Conservation (phyloP, 2,888 invertebrate genomes). For the Pristionchus japonicus region DNA sequence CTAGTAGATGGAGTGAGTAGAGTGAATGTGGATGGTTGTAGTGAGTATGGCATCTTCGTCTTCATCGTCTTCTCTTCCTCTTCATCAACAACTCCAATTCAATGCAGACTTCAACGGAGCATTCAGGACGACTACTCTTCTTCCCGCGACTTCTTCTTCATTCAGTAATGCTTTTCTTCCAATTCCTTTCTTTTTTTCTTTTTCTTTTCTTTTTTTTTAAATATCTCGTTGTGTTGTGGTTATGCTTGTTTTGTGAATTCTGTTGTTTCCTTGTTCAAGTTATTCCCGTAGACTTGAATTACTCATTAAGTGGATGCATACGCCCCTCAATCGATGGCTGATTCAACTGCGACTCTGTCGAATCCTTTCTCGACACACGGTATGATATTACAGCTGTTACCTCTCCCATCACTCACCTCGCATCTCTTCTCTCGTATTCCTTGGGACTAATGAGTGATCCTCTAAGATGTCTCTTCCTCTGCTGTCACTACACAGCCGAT, state of each 20-base stretch:
- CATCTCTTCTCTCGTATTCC: background rate
- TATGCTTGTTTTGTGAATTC: background rate
- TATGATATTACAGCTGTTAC: background rate
- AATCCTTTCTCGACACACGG: conserved; percentile 31
- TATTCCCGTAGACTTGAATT: too few relatives aligned
- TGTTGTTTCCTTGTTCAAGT: background rate
- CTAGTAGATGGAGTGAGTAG: conserved; percentile 7
- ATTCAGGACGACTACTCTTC: background rate
- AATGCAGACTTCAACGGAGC: background rate
- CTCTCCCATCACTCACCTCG: background rate
- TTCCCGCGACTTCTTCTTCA: background rate
- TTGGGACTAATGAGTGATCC: background rate
- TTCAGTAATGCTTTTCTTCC: background rate
- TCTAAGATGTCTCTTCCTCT: background rate
- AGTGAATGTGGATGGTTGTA: too few relatives aligned
- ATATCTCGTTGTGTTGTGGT: background rate
- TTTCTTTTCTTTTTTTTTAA: background rate
- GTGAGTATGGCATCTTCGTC: background rate
- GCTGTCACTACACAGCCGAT: background rate
- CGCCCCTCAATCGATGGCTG: background rate
- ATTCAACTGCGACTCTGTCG: background rate
- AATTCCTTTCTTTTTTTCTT: too few relatives aligned
- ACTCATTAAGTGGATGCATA: background rate
- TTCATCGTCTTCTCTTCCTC: background rate
- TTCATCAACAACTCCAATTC: background rate